phyloP scores from a whole-genome alignment of 1,140 invertebrate species.

The Gryon sp. region DNA sequence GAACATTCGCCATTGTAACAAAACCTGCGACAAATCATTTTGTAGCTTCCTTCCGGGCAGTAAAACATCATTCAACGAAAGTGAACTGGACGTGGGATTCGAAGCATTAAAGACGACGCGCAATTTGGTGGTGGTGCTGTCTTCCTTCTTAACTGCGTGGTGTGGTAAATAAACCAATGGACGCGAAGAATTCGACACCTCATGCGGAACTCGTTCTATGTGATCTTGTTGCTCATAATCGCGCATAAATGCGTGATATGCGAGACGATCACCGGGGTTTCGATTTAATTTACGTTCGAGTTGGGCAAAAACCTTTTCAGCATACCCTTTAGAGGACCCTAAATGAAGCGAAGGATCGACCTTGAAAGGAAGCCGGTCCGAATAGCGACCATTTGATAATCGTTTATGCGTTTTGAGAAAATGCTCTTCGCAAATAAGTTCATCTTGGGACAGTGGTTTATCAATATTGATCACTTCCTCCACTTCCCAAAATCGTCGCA shows the following conservation, averaged over 20 bases:
- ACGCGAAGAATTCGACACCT: too few species aligned
- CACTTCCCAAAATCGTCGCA: too few species aligned
- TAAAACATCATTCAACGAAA: background rate
- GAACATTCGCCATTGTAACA: background rate
- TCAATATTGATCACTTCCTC: too few species aligned
- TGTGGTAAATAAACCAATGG: background rate
- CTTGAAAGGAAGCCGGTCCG: background rate
- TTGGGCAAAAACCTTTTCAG: background rate
- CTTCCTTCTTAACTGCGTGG: slow-evolving; percentile 2
- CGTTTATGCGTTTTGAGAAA: background rate
- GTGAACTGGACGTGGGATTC: background rate
- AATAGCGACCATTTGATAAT: background rate
- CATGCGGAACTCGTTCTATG: too few species aligned
- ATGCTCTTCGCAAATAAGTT: background rate
- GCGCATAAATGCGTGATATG: too few species aligned
- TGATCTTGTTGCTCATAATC: too few species aligned
- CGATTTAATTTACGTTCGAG: too few species aligned
- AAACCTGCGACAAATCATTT: background rate
- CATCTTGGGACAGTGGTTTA: background rate
- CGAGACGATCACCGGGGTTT: too few species aligned
- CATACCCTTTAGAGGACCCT: too few species aligned
- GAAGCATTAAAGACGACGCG: background rate
- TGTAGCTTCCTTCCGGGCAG: background rate
- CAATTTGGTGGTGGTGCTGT: background rate
- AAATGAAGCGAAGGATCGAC: too few species aligned